These are phyloP conservation scores for Drosophila setifemur DNA, from an alignment of 1,140 invertebrate genomes.

Conservation along the genomic window DNA sequence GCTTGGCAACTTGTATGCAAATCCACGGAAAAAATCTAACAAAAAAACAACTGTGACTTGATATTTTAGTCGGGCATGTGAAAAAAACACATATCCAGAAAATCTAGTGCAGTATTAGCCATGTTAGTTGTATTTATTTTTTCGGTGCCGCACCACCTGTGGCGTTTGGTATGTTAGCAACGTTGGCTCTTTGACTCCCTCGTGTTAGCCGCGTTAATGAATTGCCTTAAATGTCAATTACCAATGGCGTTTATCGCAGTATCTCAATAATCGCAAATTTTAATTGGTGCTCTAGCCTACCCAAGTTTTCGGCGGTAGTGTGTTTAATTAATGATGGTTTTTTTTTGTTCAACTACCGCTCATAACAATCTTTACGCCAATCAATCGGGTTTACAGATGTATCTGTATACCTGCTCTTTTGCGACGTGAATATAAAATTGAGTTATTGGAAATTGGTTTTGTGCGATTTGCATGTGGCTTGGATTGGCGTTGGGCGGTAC, in stretches of 20 bases:
- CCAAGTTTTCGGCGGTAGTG: background rate
- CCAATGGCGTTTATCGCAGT: conserved; percentile 43
- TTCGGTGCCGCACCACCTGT: conserved; percentile 21
- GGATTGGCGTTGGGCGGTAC: conserved; percentile 25
- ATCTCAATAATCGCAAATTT: conserved; percentile 28
- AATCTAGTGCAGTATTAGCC: conserved; percentile 61
- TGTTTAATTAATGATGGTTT: conserved; percentile 63
- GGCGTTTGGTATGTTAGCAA: conserved; percentile 41
- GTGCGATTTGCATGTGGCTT: conserved; percentile 1
- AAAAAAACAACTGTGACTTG: conserved; percentile 20
- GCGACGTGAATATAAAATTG: conserved; percentile 40
- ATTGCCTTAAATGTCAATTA: conserved; percentile 78
- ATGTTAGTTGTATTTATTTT: conserved; percentile 23
- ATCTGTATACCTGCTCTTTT: background rate
- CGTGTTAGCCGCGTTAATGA: conserved; percentile 49
- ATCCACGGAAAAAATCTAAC: conserved; percentile 39
- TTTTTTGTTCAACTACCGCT: conserved; percentile 7
- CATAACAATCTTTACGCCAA: conserved; percentile 32
- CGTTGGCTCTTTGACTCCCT: conserved; percentile 17
- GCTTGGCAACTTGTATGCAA: conserved; percentile 48
- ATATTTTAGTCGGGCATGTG: conserved; percentile 54
- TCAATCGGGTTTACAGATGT: conserved; percentile 34
- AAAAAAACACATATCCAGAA: conserved; percentile 51
- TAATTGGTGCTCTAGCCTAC: conserved; percentile 2
- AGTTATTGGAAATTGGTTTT: conserved; percentile 55